Percentiles rank a stretch among this genome's conserved stretches.
Conservation (phyloP, 2,797 vertebrate genomes). For the Tokudaia muenninki region DNA sequence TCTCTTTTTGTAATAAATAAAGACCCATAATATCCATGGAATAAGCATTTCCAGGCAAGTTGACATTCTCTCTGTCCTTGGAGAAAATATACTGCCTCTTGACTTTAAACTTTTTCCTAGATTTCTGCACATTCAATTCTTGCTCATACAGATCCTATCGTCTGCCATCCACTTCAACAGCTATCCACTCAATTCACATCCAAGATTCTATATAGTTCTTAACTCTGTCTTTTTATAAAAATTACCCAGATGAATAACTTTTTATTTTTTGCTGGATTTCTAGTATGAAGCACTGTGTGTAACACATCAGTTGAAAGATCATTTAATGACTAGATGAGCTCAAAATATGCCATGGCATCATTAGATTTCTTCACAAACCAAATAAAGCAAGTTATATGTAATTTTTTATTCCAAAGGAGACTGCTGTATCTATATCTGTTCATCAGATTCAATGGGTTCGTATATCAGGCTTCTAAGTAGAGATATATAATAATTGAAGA, state of each 20-base stretch:
- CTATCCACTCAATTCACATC: too few relatives aligned
- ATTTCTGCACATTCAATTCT: background rate
- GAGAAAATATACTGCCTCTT: background rate
- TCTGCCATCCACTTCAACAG: background rate
- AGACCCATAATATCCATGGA: background rate
- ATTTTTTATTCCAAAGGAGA: background rate
- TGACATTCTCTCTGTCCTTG: background rate
- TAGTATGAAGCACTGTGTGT: background rate
- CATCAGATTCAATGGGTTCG: background rate
- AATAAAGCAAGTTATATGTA: background rate
- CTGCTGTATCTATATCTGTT: accelerated
- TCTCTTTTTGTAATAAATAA: background rate
- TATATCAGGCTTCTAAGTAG: background rate
- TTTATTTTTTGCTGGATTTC: background rate
- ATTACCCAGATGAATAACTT: background rate
- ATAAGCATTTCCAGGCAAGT: background rate
- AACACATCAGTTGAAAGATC: background rate
- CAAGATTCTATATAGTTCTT: background rate
- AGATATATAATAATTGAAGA: background rate
- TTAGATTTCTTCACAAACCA: background rate
- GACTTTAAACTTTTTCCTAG: background rate
- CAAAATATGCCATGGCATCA: background rate
- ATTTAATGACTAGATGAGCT: background rate
- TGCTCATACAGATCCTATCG: background rate
- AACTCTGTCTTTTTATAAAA: background rate